These are phyloP conservation scores for Desoria tigrina DNA, from an alignment of 2,888 invertebrate species.

Conservation along the genomic window DNA sequence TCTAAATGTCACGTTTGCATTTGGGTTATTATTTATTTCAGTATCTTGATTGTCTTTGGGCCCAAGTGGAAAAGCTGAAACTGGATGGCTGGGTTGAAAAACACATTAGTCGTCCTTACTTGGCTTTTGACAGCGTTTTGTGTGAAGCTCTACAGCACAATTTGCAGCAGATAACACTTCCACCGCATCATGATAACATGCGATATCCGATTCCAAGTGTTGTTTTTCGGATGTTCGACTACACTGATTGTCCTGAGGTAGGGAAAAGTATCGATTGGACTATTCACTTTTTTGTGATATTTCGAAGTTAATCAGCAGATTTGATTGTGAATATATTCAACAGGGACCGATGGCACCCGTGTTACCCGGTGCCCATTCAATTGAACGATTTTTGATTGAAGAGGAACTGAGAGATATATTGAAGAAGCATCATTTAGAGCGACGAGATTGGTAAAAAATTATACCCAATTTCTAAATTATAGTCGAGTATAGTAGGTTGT, in stretches of 20 bases:
- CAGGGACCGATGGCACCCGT: constrained; percentile 65
- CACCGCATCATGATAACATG: constrained; percentile 87
- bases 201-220: constrained; percentile 93
- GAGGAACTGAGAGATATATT: constrained; percentile 94
- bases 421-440: constrained; percentile 79
- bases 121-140: constrained; percentile 90
- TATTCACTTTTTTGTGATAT: not conserved
- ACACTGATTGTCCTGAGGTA: constrained; percentile 94
- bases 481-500: not conserved
- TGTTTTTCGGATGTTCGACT: constrained; percentile 96
- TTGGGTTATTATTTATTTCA: too few relatives aligned
- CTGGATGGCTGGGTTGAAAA: constrained; percentile 97
- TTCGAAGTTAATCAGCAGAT: constrained; percentile 5
- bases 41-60: constrained; percentile 96
- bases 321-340: constrained; percentile 15
- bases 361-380: constrained; percentile 93
- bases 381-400: constrained; percentile 95
- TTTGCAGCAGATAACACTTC: constrained; percentile 84
- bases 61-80: constrained; percentile 84
- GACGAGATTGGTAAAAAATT: constrained; percentile 78
- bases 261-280: constrained; percentile 19
- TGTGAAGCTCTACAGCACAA: constrained; percentile 96
- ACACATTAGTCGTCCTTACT: constrained; percentile 90
- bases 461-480: not conserved
- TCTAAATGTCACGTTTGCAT: constrained; percentile 24